Evolutionary conservation across 2,113 vertebrate genomes (phyloP), one percentile per base, ranked within the genome.

Genomic region (Verasper variegatus): DNA sequence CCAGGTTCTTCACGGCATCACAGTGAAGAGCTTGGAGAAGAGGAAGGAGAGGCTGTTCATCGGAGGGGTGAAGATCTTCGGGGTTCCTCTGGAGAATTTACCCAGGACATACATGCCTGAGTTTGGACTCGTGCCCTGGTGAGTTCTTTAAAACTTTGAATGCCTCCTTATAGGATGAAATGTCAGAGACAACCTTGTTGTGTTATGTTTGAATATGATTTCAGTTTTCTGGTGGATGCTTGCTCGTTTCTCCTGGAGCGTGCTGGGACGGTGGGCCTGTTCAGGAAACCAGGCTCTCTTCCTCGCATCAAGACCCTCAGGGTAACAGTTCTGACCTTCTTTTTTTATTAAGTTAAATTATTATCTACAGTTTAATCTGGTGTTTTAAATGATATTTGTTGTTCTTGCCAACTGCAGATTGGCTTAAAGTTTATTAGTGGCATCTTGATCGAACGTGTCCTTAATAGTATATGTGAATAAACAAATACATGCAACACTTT

Each of bases 251-350:
- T 97, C 45, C 91, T 95, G 92, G 91, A 95, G 27, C 93, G 97
- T 23, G 71, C 90, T 70, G 92, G 94, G 23, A 96, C 95, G 0
- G 96, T 97, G 68, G 97, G 97, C 27, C 95, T 98, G 83, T 98
- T 98, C 92, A 95, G 97, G 57, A 97, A 97, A 86, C 96, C 97
- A 85, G 96, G 96, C 73, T 97, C 96, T 74, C 92, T 97, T 75
- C 88, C 89, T 90, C 96, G 97, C 59, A 93, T 97, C n/a, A 98
- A 94, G 91, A 88, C 89, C 9, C 88, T 98, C 63, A 97, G 96
- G 90, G 97, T 98, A 91, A 86, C 82, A n/a, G 74, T 2, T n/a
- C 11, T 18, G 13, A 55, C 27, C 15, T 2, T 54, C 17, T 5
- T 3, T 54, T n/a, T 5, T 3, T 42, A 18, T 58, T 1, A 40